phyloP scores from a whole-genome alignment of 1,140 invertebrate species.

The Drosophila novamexicana region DNA sequence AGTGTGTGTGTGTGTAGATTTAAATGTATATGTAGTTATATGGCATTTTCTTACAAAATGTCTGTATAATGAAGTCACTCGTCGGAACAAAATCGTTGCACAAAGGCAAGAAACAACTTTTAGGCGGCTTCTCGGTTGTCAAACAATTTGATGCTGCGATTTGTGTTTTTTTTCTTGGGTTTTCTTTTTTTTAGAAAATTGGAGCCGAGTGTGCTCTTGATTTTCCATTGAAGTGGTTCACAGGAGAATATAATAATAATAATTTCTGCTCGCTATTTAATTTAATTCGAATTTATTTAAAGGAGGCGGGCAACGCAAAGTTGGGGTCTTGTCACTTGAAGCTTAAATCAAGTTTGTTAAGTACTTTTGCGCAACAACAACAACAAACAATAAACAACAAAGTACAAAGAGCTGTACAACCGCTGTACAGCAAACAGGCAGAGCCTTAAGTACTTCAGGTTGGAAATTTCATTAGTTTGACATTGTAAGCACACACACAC shows the following conservation, averaged over 20 bases:
- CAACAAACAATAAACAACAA: conserved; percentile 38
- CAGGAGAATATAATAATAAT: conserved; percentile 56
- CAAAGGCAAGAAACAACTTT: conserved; percentile 41
- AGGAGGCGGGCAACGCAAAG: conserved; percentile 37
- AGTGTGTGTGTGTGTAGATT: background rate
- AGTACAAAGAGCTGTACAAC: background rate
- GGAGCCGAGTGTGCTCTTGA: conserved; percentile 67
- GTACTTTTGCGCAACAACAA: conserved; percentile 68
- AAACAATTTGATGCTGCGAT: conserved; percentile 47
- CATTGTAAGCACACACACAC: conserved; percentile 58
- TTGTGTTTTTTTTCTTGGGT: conserved; percentile 44
- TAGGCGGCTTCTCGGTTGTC: conserved; percentile 33
- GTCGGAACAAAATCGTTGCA: conserved; percentile 49
- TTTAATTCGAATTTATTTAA: conserved; percentile 81
- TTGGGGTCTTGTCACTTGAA: conserved; percentile 50
- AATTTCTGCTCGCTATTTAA: conserved; percentile 59
- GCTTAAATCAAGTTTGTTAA: conserved; percentile 80
- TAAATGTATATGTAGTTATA: conserved; percentile 47
- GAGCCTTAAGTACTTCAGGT: conserved; percentile 69
- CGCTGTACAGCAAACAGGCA: conserved; percentile 43
- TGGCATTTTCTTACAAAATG: conserved; percentile 71
- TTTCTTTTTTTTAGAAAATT: conserved; percentile 65
- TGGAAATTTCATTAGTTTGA: conserved; percentile 78
- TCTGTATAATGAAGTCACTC: conserved; percentile 75
- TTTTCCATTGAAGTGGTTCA: conserved; percentile 68